Conservation (phyloP, 1,140 invertebrate genomes). For the Aphis craccivora region DNA sequence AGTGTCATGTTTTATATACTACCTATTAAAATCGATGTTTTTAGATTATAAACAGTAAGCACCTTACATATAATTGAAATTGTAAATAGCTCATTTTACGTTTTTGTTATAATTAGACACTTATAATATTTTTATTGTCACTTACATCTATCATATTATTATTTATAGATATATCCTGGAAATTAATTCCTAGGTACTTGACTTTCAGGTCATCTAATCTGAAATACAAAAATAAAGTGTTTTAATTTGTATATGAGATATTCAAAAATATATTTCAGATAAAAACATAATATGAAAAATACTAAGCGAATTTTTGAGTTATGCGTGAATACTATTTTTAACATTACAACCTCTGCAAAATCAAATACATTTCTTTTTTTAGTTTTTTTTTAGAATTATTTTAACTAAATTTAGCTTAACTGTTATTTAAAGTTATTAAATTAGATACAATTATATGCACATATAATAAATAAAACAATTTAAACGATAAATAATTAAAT, state of each 20-base stretch:
- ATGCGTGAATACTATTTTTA: background rate
- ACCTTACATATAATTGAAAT: background rate
- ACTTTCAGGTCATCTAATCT: constrained; percentile 23
- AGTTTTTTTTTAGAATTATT: background rate
- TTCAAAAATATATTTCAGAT: background rate
- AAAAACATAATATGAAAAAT: background rate
- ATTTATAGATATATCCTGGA: constrained; percentile 25
- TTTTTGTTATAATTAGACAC: background rate
- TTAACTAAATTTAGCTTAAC: background rate
- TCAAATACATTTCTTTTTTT: too few species aligned
- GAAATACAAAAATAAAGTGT: background rate
- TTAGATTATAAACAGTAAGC: too few species aligned
- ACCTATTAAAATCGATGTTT: too few species aligned
- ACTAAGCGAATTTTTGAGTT: background rate
- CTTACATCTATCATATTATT: background rate
- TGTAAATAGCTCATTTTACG: background rate
- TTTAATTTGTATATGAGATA: background rate
- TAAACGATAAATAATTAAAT: background rate
- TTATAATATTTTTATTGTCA: background rate
- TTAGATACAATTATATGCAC: background rate
- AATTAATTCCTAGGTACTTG: constrained; percentile 49
- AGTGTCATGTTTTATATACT: too few species aligned
- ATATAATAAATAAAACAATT: too few species aligned
- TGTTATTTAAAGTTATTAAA: background rate
- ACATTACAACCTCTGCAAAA: background rate